phyloP scores from a whole-genome alignment of 1,140 invertebrate species.

The Archivesica marissinica region DNA sequence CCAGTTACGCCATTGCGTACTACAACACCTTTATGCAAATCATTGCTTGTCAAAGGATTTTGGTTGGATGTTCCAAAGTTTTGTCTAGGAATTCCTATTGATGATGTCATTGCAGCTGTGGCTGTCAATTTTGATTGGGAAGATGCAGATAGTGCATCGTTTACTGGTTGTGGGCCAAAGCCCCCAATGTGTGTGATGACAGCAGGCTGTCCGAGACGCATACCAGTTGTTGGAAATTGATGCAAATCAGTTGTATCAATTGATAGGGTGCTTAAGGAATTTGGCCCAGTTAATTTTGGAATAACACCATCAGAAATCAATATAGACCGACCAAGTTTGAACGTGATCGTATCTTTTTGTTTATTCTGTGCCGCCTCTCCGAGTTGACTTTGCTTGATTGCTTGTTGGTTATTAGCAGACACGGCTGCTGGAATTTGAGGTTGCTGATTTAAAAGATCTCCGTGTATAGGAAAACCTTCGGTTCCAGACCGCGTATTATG shows the following conservation, averaged over 20 bases:
- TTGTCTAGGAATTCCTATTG: no score
- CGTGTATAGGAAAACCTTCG: not conserved
- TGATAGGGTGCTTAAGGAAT: not conserved
- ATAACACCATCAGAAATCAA: constrained; percentile 35
- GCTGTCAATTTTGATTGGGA: no score
- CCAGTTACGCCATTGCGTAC: not conserved
- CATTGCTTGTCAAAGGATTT: no score
- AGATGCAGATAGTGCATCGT: no score
- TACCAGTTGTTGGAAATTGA: not conserved
- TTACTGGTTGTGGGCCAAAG: not conserved
- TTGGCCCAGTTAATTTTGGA: constrained; percentile 23
- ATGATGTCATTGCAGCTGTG: no score
- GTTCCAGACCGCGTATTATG: not conserved
- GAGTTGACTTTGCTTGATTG: not conserved
- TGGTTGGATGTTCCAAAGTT: no score
- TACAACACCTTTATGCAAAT: no score
- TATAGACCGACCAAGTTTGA: constrained; percentile 37
- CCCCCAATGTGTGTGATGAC: not conserved
- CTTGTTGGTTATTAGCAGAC: not conserved
- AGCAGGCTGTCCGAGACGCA: constrained; percentile 43
- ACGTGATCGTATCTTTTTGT: constrained; percentile 31
- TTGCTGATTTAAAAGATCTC: no score
- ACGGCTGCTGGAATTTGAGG: not conserved
- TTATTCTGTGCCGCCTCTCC: constrained; percentile 4
- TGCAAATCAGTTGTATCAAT: constrained; percentile 5